phyloP scores from a whole-genome alignment of 2,113 vertebrate genomes.

The Genyomyrus donnyi region DNA sequence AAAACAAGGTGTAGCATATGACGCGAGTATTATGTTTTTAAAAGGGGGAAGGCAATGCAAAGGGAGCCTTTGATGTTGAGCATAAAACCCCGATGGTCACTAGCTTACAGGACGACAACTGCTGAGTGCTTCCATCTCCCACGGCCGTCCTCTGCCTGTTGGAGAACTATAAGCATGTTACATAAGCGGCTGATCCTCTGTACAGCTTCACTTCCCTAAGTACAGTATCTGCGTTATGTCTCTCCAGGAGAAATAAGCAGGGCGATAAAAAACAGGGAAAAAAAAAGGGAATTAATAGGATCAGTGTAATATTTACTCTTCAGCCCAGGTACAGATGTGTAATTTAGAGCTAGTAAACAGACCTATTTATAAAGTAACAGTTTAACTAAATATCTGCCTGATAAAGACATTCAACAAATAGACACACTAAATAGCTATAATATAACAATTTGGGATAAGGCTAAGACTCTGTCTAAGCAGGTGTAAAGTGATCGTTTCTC shows the following conservation, averaged over 20 bases:
- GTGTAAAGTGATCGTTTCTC: not conserved
- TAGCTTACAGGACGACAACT: not conserved
- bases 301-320: not conserved
- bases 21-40: conserved; percentile 11
- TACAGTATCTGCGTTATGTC: not conserved
- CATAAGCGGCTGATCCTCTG: conserved; percentile 5
- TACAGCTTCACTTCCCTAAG: conserved; percentile 5
- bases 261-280: not conserved
- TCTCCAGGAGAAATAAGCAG: not conserved
- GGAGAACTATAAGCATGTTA: conserved; percentile 12
- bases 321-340: not conserved
- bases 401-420: not conserved
- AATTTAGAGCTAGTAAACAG: not conserved
- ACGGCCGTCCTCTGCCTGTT: not conserved
- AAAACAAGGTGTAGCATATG: not conserved
- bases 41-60: not conserved
- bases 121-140: not conserved
- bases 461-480: not conserved
- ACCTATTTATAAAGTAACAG: not conserved
- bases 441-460: not conserved
- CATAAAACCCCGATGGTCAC: conserved; percentile 3
- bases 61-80: conserved; percentile 17
- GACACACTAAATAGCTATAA: not conserved
- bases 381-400: not conserved
- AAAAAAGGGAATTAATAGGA: not conserved